phyloP scores from a whole-genome alignment of 1,140 invertebrate genomes.

The Cotesia chilonis region DNA sequence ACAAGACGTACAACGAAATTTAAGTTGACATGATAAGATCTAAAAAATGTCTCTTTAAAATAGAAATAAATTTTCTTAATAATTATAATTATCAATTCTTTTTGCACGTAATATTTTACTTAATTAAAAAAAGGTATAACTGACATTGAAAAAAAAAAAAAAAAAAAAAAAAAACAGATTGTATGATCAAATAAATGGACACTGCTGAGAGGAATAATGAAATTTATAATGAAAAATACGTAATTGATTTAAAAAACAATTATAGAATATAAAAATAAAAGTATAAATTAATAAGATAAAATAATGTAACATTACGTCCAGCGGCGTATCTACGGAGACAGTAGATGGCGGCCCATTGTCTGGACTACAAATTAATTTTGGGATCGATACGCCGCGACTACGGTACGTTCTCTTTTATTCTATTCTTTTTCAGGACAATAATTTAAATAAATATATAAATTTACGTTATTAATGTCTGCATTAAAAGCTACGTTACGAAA shows the following conservation, averaged over 20 bases:
- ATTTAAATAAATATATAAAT: conserved; percentile 20
- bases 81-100: no score
- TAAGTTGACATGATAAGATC: no score
- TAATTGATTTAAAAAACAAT: not conserved
- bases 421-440: not conserved
- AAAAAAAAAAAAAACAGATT: no score
- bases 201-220: not conserved
- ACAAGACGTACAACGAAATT: no score
- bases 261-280: conserved; percentile 36
- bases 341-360: conserved; percentile 64
- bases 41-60: no score
- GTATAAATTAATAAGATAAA: conserved; percentile 46
- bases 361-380: conserved; percentile 65
- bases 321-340: conserved; percentile 54
- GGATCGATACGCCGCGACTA: conserved; percentile 58
- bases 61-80: no score
- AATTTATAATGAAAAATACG: not conserved
- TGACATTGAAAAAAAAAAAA: no score
- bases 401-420: conserved; percentile 11
- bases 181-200: no score
- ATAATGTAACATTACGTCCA: conserved; percentile 56
- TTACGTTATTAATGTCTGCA: conserved; percentile 20
- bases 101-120: no score
- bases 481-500: not conserved
- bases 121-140: no score